Evolutionary conservation across 2,888 invertebrate species (phyloP).

Genomic region (Polymixis lichenea): DNA sequence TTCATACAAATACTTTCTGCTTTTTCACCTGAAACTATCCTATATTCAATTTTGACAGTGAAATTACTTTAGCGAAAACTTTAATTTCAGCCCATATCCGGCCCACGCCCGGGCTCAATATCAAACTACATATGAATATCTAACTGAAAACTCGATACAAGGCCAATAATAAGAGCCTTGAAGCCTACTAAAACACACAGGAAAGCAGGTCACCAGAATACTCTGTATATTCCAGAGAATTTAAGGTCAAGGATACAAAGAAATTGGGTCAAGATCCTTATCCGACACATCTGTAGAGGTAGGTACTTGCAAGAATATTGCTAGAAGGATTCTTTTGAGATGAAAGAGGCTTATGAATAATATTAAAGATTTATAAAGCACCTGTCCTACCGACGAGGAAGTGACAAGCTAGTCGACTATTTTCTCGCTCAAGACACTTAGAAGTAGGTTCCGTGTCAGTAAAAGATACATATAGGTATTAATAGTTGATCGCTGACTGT

Average conservation of each 20-base stretch:
- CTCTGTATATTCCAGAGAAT: background rate
- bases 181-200: slow-evolving; percentile 27
- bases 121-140: slow-evolving; percentile 9
- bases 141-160: background rate
- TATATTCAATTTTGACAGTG: background rate
- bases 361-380: background rate
- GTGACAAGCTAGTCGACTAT: background rate
- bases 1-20: background rate
- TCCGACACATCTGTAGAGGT: background rate
- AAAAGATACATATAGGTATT: no score
- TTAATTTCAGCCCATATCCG: background rate
- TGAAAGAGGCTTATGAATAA: slow-evolving; percentile 17
- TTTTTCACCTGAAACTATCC: background rate
- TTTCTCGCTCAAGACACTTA: background rate
- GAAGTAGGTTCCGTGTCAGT: no score
- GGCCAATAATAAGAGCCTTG: slow-evolving; percentile 21
- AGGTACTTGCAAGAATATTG: background rate
- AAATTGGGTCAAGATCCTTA: slow-evolving; percentile 26
- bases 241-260: slow-evolving; percentile 42
- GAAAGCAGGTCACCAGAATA: slow-evolving; percentile 40
- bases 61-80: background rate
- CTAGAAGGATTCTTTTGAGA: background rate
- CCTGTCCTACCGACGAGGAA: background rate
- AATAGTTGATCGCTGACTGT: no score
- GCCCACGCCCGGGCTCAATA: background rate